Conservation (phyloP, 2,888 invertebrate genomes). For the Hypomecis atomaria region DNA sequence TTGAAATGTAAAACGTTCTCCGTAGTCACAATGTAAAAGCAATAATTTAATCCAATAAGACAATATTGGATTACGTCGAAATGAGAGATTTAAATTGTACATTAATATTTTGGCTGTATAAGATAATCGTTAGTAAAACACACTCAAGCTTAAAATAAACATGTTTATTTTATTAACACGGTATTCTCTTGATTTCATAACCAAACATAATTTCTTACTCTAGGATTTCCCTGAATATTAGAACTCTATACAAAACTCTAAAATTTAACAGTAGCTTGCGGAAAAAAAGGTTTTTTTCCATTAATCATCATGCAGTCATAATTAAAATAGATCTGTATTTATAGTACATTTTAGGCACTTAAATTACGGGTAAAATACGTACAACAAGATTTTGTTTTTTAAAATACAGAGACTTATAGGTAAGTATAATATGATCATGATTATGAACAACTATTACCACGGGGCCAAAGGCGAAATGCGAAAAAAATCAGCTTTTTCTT, state of each 20-base stretch:
- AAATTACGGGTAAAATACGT: no score
- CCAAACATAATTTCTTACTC: slow-evolving; percentile 17
- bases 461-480: no score
- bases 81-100: slow-evolving; percentile 36
- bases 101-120: slow-evolving; percentile 48
- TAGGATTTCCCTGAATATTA: not conserved
- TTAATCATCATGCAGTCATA: no score
- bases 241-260: not conserved
- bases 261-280: no score
- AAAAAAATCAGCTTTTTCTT: no score
- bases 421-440: no score
- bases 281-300: no score
- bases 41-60: slow-evolving; percentile 17
- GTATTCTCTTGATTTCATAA: slow-evolving; percentile 38
- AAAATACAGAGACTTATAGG: no score
- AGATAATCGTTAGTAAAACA: slow-evolving; percentile 54
- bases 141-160: slow-evolving; percentile 71
- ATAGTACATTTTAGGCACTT: no score
- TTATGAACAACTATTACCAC: no score
- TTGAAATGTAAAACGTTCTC: slow-evolving; percentile 23
- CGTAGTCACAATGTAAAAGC: slow-evolving; percentile 27
- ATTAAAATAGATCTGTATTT: no score
- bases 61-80: not conserved
- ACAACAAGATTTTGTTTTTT: no score
- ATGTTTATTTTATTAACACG: slow-evolving; percentile 42